Evolutionary conservation across 1,140 invertebrate genomes (phyloP), one percentile per base, ranked within the genome.

Genomic region (Drosophila mojavensis): DNA sequence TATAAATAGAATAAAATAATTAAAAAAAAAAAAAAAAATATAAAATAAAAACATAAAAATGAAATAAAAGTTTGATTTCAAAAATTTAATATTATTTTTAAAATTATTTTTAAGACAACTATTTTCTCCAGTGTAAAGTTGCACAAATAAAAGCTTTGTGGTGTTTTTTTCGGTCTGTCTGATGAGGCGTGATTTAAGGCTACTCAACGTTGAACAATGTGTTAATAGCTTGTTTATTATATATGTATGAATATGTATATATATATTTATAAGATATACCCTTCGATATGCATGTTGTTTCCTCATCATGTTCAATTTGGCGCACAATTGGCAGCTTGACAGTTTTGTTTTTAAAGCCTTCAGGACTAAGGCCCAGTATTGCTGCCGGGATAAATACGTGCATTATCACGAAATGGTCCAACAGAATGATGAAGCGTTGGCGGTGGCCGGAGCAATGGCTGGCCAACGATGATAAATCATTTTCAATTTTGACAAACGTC

Each of bases 401-500:
- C 60, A 85, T 85, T 75, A 81, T 71, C 75, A 67, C 17, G 33
- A 68, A 67, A 75, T n/a, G n/a, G n/a, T 63, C 81, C 47, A 71
- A 59, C 13, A 66, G 45, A 3, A 51, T 41, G 50, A 20, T 20
- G 13, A 55, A 10, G 26, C 36, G 15, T 1, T 10, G 39, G 7
- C 26, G 13, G 4, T 6, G 30, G 26, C 1, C 54, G 26, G 36
- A 36, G 9, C 24, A 30, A n/a, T 10, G 17, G 15, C 20, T 51
- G n/a, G 30, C 20, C 41, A 58, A 61, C 81, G 81, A 79, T 82
- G 82, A 86, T 86, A 86, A 86, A 86, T 86, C 83, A 86, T 71
- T 82, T 86, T 86, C 79, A 88, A 88, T 86, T 86, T 82, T 88
- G 83, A 88, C 82, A 88, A 88, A 86, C 83, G 79, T 86, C 79